These are phyloP conservation scores for Agrilus cyanescens DNA, from an alignment of 2,888 invertebrate species.

Conservation along the genomic window DNA sequence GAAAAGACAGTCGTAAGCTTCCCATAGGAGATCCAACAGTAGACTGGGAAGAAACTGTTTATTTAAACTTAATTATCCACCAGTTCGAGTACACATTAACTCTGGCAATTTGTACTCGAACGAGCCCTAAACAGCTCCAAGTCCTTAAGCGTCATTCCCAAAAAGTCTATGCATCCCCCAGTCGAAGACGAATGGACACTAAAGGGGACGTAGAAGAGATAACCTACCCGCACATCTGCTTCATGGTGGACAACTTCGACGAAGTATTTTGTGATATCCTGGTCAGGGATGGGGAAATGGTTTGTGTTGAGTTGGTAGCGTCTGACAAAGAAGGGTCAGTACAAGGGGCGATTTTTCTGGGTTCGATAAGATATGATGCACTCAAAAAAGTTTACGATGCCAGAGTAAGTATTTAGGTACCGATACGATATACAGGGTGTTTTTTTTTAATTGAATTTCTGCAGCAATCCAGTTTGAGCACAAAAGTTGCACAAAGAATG, in stretches of 20 bases:
- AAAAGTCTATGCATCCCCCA: conserved; percentile 94
- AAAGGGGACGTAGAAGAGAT: conserved; percentile 98
- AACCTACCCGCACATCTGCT: conserved; percentile 97
- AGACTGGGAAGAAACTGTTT: conserved; percentile 99
- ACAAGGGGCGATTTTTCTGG: conserved; percentile 92
- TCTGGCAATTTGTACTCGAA: conserved; percentile 93
- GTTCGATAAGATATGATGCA: conserved; percentile 95
- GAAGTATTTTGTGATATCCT: conserved; percentile 97
- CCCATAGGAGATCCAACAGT: conserved; percentile 93
- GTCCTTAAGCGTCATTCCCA: conserved; percentile 85
- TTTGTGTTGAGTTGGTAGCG: conserved; percentile 95
- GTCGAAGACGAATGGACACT: conserved; percentile 91
- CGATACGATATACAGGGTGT: conserved; percentile 2
- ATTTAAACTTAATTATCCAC: conserved; percentile 93
- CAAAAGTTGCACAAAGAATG: conserved; percentile 92
- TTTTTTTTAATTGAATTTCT: conserved; percentile 17
- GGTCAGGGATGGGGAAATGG: conserved; percentile 96
- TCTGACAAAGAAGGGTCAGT: conserved; percentile 74
- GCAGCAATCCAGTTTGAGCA: conserved; percentile 82
- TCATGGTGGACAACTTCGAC: conserved; percentile 98
- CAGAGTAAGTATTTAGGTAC: conserved; percentile 51
- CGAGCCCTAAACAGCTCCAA: conserved; percentile 94
- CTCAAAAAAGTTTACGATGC: conserved; percentile 94
- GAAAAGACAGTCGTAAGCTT: conserved; percentile 91
- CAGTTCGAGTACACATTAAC: conserved; percentile 98